Base-by-base conservation (phyloP, 2,797 vertebrate genomes). In the Sus cebifrons region DNA sequence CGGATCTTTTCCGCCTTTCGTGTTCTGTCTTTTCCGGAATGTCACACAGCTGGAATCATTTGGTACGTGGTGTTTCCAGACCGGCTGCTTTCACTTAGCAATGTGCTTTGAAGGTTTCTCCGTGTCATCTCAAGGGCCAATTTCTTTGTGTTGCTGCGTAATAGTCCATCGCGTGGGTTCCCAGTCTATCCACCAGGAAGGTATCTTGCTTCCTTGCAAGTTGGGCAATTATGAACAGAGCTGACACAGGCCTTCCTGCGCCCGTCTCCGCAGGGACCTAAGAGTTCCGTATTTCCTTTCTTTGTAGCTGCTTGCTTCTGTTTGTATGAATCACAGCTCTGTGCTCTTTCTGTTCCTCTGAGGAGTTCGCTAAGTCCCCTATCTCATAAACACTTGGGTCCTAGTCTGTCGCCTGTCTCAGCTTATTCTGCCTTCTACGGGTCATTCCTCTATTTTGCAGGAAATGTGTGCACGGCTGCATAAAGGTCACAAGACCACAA, bases 41-140 rank as follows among this genome's bases (percentile, higher is more conserved):
- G 54, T 10, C 71, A 27, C 0, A 3, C 0, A 10, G 29, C 5
- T 3, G 29, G 54, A 5, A 15, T 12, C 29, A 2, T 0, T 12
- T 1, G 4, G 6, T 0, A 15, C 2, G 58, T 1, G 73, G 14
- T 2, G 52, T 27, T n/a, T 56, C 7, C 18, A 6, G 4, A 20
- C 0, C 2, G 13, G 23, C 13, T 8, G 1, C 75, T 6, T 32
- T 40, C 49, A 10, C 29, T 23, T 8, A 1, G 44, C 32, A 11
- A 2, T 0, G 0, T 1, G 16, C 13, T 11, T 4, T 27, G 5
- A 16, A 1, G 2, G n/a, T 1, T 9, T 56, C 60, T 29, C 52
- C 18, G 0, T 1, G 12, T 7, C 3, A 0, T 6, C 27, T 49
- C 32, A 29, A 4, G 67, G 81, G 18, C 5, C 4, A 1, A 11